These are phyloP conservation scores for Mixornis gularis DNA, from an alignment of 2,113 vertebrate genomes.

Conservation along the genomic window DNA sequence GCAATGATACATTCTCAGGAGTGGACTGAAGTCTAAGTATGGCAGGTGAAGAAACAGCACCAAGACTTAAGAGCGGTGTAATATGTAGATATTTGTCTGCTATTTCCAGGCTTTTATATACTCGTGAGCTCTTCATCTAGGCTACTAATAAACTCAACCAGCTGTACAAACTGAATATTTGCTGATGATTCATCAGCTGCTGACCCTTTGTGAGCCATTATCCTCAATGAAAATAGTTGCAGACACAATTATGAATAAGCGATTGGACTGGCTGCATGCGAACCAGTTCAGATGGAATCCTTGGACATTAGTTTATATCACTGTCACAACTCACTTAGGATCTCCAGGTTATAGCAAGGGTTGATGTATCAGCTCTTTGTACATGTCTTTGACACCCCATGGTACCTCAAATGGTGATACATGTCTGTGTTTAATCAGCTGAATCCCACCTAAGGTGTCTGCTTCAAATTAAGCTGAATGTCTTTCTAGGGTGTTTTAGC, in stretches of 20 bases:
- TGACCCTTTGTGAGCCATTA: conserved; percentile 1
- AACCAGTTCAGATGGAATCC: background rate
- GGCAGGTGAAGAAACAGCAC: background rate
- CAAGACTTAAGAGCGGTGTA: background rate
- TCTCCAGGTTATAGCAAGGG: background rate
- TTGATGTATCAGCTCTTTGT: background rate
- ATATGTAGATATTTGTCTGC: background rate
- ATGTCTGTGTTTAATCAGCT: background rate
- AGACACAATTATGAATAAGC: background rate
- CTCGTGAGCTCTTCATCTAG: background rate
- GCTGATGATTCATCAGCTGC: background rate
- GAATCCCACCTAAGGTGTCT: background rate
- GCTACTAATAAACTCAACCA: background rate
- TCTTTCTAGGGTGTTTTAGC: background rate
- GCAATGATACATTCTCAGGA: background rate
- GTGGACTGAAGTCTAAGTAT: background rate
- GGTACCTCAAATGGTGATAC: background rate
- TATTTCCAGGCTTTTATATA: background rate
- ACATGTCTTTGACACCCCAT: background rate
- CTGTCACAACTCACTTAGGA: background rate
- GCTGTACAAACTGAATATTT: background rate
- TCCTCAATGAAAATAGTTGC: background rate
- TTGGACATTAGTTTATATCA: background rate
- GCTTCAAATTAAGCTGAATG: background rate
- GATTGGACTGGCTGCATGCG: background rate